Conservation (phyloP, 2,113 vertebrate genomes). For the Nyctibius bracteatus region DNA sequence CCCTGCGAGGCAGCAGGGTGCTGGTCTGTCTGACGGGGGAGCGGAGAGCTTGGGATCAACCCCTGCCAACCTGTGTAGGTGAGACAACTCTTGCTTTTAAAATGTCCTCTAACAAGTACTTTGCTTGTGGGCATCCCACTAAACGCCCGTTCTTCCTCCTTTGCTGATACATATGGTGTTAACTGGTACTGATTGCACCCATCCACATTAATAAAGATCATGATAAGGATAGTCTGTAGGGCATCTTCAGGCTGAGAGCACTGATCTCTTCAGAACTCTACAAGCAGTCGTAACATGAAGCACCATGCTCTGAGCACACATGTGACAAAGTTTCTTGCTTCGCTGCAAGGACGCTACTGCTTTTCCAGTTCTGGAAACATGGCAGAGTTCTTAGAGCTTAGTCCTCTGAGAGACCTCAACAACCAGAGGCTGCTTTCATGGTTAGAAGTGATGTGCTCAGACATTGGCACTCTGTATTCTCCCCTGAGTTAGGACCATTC, state of each 20-base stretch:
- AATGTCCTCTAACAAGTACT: not conserved
- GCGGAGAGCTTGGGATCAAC: slow-evolving; percentile 90
- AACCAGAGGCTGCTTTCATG: not conserved
- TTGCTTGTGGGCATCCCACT: not conserved
- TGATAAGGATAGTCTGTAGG: not conserved
- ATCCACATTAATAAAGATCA: fast-evolving
- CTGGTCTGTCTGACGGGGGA: slow-evolving; percentile 91
- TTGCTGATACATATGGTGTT: fast-evolving
- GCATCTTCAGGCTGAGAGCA: not conserved
- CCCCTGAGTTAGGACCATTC: not conserved
- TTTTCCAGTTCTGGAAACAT: not conserved
- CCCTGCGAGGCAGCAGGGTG: slow-evolving; percentile 80
- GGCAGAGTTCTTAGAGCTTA: not conserved
- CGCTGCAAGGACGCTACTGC: not conserved
- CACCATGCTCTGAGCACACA: fast-evolving
- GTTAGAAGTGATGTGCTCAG: not conserved
- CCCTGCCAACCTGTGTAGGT: slow-evolving; percentile 92
- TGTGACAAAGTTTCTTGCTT: not conserved
- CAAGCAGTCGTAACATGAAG: not conserved
- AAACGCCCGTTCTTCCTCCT: not conserved
- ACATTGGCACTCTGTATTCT: not conserved
- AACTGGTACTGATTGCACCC: fast-evolving
- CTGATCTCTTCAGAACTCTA: not conserved
- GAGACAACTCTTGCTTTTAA: slow-evolving; percentile 28
- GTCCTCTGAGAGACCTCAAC: not conserved